Conservation (phyloP, 2,113 vertebrate species). For the Camelus bactrianus region DNA sequence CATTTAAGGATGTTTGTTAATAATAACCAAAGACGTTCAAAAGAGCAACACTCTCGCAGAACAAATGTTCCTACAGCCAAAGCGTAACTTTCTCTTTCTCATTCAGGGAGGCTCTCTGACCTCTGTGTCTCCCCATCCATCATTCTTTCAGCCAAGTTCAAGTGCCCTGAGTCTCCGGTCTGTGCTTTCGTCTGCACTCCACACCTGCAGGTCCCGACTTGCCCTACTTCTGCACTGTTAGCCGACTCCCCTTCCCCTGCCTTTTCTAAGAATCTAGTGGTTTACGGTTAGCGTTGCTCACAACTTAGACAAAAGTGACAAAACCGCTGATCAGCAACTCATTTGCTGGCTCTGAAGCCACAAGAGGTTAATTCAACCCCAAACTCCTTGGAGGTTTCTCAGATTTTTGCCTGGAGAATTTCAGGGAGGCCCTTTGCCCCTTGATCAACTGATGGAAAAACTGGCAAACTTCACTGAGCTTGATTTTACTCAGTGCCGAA, state of each 20-base stretch:
- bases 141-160: neutral
- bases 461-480: neutral
- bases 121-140: neutral
- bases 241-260: neutral
- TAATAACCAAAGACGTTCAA: conserved; percentile 39
- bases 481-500: neutral
- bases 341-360: neutral
- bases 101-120: neutral
- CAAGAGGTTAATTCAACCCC: neutral
- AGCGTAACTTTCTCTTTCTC: neutral
- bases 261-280: neutral
- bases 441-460: neutral
- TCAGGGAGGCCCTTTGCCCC: neutral
- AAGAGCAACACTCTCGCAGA: conserved; percentile 34
- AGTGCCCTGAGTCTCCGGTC: neutral
- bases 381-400: neutral
- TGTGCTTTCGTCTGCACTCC: neutral
- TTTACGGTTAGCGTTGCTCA: neutral
- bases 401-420: neutral
- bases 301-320: neutral
- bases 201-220: neutral
- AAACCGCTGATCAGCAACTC: neutral
- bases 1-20: conserved; percentile 63
- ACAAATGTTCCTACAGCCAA: neutral
- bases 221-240: neutral